A percentile compares a stretch with the other conserved stretches of the same genome.
These are phyloP conservation scores for Gallinago nigripennis DNA, from an alignment of 2,797 vertebrate species.

Conservation along the genomic window DNA sequence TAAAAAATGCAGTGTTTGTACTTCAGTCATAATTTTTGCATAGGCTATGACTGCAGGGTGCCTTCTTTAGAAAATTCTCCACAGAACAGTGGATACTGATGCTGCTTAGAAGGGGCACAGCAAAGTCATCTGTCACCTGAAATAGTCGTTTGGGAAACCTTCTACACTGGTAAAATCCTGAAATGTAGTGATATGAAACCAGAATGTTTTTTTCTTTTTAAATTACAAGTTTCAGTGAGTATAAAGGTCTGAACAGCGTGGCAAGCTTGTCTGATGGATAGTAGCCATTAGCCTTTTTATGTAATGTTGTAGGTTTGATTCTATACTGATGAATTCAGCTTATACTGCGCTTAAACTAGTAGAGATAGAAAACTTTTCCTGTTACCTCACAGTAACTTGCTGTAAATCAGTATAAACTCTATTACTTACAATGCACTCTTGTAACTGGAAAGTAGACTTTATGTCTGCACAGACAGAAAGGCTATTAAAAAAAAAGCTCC, in stretches of 20 bases:
- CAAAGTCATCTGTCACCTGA: conserved; percentile 29
- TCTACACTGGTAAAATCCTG: conserved; percentile 11
- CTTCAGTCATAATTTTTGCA: conserved; percentile 18
- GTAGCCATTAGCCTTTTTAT: neutral
- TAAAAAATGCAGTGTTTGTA: neutral
- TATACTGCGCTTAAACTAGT: neutral
- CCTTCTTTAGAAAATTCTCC: conserved; percentile 22
- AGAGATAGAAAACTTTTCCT: neutral
- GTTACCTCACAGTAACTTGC: neutral
- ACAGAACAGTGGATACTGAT: neutral
- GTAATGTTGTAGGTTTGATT: neutral
- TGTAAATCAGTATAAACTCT: neutral
- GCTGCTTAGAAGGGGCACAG: neutral
- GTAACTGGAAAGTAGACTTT: neutral
- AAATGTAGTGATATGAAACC: conserved; percentile 4
- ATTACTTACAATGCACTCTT: neutral
- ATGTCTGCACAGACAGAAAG: neutral
- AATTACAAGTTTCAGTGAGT: neutral
- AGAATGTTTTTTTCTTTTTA: neutral
- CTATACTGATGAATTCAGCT: neutral
- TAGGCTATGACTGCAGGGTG: neutral
- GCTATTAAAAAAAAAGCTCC: neutral
- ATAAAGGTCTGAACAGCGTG: neutral
- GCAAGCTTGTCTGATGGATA: neutral
- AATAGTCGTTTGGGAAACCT: neutral